Evolutionary conservation across 2,888 invertebrate genomes (phyloP).

Genomic region (Cyclophora albipunctata): DNA sequence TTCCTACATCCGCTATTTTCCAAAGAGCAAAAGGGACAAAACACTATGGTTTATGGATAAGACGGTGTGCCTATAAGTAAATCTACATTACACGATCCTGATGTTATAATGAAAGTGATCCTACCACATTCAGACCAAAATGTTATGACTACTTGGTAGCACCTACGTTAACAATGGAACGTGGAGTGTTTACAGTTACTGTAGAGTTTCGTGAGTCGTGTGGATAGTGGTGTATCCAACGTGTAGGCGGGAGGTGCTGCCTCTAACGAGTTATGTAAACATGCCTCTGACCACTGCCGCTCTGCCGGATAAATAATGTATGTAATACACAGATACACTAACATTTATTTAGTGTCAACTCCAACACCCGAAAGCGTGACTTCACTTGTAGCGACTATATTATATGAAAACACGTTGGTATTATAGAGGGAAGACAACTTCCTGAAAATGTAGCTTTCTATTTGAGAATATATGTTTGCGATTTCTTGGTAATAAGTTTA

Average conservation of each 20-base stretch:
- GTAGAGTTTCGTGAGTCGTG: constrained; percentile 29
- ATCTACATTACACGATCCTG: too few relatives aligned
- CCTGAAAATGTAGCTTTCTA: too few relatives aligned
- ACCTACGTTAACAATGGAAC: constrained; percentile 48
- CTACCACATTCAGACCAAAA: constrained; percentile 2
- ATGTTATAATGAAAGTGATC: too few relatives aligned
- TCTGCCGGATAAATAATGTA: constrained; percentile 33
- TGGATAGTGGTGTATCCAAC: constrained; percentile 27
- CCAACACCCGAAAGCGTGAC: constrained; percentile 14
- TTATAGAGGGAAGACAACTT: too few relatives aligned
- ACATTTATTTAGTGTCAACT: constrained; percentile 42
- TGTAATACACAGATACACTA: constrained; percentile 25
- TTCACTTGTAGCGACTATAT: constrained; percentile 1
- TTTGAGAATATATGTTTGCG: too few relatives aligned
- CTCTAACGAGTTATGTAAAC: constrained; percentile 70
- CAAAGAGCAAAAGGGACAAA: too few relatives aligned
- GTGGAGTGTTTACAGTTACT: constrained; percentile 54
- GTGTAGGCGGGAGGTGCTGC: constrained; percentile 51
- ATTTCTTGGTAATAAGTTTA: too few relatives aligned
- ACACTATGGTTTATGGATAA: too few relatives aligned
- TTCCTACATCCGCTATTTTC: too few relatives aligned
- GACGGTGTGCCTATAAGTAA: too few relatives aligned
- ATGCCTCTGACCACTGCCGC: constrained; percentile 46
- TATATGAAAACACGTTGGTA: too few relatives aligned
- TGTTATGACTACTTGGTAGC: constrained; percentile 28